Evolutionary conservation across 2,113 vertebrate species (phyloP).

Genomic region (Tringa solitaria): DNA sequence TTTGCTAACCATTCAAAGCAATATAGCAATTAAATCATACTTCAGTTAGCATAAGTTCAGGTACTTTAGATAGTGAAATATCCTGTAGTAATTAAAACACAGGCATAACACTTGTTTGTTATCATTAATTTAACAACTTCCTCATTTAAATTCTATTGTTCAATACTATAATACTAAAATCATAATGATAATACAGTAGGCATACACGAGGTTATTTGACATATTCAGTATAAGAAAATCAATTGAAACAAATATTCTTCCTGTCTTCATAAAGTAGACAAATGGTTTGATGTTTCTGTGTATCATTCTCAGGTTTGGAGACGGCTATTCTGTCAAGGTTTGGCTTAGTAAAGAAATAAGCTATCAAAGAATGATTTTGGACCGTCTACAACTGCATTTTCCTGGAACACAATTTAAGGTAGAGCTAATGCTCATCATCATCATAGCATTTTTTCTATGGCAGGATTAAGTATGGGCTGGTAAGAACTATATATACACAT

Average conservation of each 20-base stretch:
- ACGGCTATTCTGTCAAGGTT: conserved; percentile 66
- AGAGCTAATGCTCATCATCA: not conserved
- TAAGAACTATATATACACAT: not conserved
- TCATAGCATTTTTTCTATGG: not conserved
- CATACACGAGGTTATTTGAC: not conserved
- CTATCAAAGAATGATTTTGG: conserved; percentile 10
- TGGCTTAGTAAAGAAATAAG: conserved; percentile 51
- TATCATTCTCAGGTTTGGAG: conserved; percentile 60
- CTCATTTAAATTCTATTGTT: not conserved
- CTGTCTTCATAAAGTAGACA: not conserved
- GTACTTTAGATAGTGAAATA: not conserved
- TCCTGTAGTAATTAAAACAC: not conserved
- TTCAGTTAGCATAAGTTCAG: not conserved
- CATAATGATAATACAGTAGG: not conserved
- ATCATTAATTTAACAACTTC: not conserved
- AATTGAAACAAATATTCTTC: not conserved
- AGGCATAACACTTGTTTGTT: not conserved
- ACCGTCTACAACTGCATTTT: conserved; percentile 55
- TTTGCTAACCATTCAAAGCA: not conserved
- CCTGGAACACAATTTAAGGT: conserved; percentile 71
- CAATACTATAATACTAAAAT: not conserved
- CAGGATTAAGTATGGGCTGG: not conserved
- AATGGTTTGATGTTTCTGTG: not conserved
- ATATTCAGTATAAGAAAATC: not conserved
- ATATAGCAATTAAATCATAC: not conserved